Evolutionary conservation across 2,797 vertebrate genomes (phyloP).

Genomic region (Pipistrellus nathusii): DNA sequence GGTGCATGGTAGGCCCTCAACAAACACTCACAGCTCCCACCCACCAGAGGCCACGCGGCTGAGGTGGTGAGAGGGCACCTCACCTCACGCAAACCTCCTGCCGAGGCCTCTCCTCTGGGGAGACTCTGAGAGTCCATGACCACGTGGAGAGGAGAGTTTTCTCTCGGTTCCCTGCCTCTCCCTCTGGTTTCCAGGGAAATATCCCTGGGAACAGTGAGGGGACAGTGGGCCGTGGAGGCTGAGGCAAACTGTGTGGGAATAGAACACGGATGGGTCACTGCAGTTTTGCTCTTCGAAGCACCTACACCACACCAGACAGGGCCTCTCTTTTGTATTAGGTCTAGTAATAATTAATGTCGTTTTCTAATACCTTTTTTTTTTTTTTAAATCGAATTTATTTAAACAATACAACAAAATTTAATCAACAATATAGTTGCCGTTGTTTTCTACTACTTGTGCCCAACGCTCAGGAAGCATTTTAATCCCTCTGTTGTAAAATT

Average conservation of each 20-base stretch:
- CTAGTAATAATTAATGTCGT: too few species aligned
- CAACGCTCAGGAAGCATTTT: too few species aligned
- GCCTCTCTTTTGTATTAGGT: neutral
- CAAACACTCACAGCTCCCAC: neutral
- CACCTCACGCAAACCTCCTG: too few species aligned
- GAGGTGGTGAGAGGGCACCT: neutral
- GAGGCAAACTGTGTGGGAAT: neutral
- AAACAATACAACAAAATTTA: too few species aligned
- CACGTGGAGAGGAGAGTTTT: neutral
- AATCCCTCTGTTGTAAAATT: too few species aligned
- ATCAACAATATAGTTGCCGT: too few species aligned
- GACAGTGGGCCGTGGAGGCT: rapidly evolving
- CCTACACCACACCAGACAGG: rapidly evolving
- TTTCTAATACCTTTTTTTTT: too few species aligned
- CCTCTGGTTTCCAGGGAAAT: neutral
- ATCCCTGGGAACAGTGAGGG: neutral
- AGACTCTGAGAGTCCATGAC: neutral
- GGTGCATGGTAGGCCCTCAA: neutral
- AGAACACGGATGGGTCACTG: neutral
- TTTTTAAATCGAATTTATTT: too few species aligned
- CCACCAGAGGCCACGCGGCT: neutral
- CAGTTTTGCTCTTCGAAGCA: conserved; percentile 9
- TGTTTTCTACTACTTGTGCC: too few species aligned
- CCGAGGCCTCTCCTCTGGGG: neutral
- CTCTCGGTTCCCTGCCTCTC: neutral